Percentiles rank a stretch among this genome's conserved stretches.
Conservation (phyloP, 2,888 invertebrate species). For the Chelonus formosanus region DNA sequence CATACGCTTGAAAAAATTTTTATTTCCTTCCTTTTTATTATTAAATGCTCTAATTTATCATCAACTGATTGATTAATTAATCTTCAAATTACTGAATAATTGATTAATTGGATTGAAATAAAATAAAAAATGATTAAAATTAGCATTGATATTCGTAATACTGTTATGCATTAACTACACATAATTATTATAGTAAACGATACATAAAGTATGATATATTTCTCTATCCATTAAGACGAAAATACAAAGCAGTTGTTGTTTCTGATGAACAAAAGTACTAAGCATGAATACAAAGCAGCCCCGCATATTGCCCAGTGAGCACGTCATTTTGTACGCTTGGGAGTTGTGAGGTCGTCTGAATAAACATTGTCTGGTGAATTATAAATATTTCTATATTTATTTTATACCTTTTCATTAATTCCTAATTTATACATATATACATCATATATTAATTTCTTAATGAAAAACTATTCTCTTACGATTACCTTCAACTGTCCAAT, state of each 20-base stretch:
- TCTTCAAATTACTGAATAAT: conserved; percentile 23
- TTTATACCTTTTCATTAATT: conserved; percentile 15
- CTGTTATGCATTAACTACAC: conserved; percentile 64
- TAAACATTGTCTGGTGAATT: conserved; percentile 72
- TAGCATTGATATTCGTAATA: conserved; percentile 64
- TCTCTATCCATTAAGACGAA: conserved; percentile 64
- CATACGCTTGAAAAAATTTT: too few relatives aligned
- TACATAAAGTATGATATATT: conserved; percentile 66
- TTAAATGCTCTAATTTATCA: too few relatives aligned
- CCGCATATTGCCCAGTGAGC: conserved; percentile 69
- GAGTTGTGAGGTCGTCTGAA: conserved; percentile 80
- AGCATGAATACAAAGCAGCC: conserved; percentile 58
- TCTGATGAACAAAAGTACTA: conserved; percentile 52
- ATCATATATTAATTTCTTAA: conserved; percentile 1
- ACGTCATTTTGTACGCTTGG: conserved; percentile 79
- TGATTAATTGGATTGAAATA: conserved; percentile 15
- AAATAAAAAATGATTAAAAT: conserved; percentile 32
- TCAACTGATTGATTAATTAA: conserved; percentile 35
- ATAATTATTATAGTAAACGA: conserved; percentile 65
- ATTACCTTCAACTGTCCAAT: conserved; percentile 6
- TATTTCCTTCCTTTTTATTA: too few relatives aligned
- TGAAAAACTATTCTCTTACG: neutral
- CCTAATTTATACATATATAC: neutral
- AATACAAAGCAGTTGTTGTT: conserved; percentile 57
- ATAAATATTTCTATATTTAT: conserved; percentile 68